Evolutionary conservation across 92 coral and sea anemone species (phyloP).

Genomic region (Plumapathes pennacea): DNA sequence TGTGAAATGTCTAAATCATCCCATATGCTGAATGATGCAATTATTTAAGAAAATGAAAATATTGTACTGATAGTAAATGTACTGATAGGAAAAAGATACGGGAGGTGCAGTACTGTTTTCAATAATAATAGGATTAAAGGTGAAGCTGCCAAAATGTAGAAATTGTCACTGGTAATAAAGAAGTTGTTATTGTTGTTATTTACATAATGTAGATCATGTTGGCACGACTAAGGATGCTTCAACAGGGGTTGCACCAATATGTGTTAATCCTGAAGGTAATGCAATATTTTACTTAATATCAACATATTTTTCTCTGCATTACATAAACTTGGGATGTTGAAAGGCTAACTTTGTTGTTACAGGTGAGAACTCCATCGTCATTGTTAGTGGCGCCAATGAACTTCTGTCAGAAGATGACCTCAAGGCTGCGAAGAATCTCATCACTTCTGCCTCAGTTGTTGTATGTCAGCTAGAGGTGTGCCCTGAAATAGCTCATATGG

Average conservation of each 20-base stretch:
- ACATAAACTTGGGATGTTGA: background rate
- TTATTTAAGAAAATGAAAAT: too few relatives aligned
- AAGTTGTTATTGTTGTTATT: background rate
- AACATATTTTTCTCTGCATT: background rate
- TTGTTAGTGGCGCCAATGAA: conserved; percentile 96
- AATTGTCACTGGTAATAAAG: too few relatives aligned
- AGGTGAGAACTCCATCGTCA: conserved; percentile 95
- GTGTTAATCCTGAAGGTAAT: conserved; percentile 88
- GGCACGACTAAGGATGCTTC: conserved; percentile 78
- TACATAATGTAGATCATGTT: conserved; percentile 67
- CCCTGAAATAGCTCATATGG: conserved; percentile 85
- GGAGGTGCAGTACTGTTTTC: too few relatives aligned
- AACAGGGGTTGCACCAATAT: conserved; percentile 96
- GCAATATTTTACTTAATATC: background rate
- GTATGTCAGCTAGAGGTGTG: conserved; percentile 92
- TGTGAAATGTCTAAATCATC: too few relatives aligned
- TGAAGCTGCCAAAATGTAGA: too few relatives aligned
- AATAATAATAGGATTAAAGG: too few relatives aligned
- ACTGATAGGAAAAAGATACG: too few relatives aligned
- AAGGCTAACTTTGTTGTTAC: background rate
- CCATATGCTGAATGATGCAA: too few relatives aligned
- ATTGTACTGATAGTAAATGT: too few relatives aligned
- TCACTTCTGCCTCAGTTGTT: conserved; percentile 80
- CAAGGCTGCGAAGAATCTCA: conserved; percentile 66
- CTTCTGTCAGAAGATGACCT: conserved; percentile 77